Percentiles rank a stretch among this genome's conserved stretches.
Evolutionary conservation across 2,797 vertebrate species (phyloP).

Genomic region (Cottoperca gobio): DNA sequence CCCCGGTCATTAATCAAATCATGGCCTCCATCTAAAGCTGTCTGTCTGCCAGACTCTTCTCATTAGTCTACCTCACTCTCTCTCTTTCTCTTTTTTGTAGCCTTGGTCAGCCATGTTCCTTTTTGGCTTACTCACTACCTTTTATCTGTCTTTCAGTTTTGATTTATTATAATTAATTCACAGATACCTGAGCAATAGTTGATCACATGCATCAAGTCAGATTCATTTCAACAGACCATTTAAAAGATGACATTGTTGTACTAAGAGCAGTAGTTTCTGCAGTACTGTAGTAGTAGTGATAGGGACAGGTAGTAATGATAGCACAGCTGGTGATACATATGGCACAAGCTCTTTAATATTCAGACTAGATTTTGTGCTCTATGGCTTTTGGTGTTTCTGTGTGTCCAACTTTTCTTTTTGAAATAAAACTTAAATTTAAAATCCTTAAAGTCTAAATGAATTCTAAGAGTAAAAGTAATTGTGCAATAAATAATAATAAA

Average conservation of each 20-base stretch:
- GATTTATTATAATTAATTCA: neutral
- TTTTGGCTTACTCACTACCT: neutral
- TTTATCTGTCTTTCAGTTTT: neutral
- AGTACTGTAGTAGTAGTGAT: neutral
- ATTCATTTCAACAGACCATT: neutral
- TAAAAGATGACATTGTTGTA: neutral
- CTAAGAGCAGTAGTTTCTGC: neutral
- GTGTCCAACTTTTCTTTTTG: too few species aligned
- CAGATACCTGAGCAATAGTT: neutral
- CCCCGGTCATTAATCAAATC: constrained; percentile 86
- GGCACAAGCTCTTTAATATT: neutral
- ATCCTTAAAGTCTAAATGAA: neutral
- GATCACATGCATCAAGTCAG: neutral
- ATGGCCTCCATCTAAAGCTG: constrained; percentile 63
- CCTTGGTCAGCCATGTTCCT: neutral
- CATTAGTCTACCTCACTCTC: constrained; percentile 42
- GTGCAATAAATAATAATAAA: too few species aligned
- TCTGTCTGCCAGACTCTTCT: constrained; percentile 67
- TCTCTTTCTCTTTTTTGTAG: constrained; percentile 16
- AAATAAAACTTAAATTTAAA: too few species aligned
- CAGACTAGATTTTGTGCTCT: neutral
- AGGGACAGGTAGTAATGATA: neutral
- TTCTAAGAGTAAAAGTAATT: neutral
- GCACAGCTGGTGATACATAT: neutral
- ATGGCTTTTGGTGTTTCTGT: neutral